Evolutionary conservation across 2,888 invertebrate genomes (phyloP).

Genomic region (Hemaris fuciformis): DNA sequence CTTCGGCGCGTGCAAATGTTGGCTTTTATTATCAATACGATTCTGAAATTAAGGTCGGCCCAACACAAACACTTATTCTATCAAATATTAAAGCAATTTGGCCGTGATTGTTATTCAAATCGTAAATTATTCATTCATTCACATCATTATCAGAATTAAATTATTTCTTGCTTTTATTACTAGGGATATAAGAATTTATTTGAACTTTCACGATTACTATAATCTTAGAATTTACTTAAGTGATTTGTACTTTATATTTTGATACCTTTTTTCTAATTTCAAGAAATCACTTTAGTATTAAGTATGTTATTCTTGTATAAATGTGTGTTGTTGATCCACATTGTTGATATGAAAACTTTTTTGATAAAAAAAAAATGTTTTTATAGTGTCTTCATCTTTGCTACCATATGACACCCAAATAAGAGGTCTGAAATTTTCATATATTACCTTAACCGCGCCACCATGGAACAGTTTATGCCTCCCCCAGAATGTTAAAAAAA

Average conservation of each 20-base stretch:
- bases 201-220: no score
- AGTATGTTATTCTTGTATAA: no score
- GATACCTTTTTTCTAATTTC: not conserved
- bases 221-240: not conserved
- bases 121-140: conserved; percentile 67
- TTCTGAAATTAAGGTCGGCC: not conserved
- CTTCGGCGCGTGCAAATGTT: not conserved
- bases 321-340: no score
- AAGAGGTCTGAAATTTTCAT: no score
- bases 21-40: not conserved
- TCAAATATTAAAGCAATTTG: conserved; percentile 46
- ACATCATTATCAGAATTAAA: conserved; percentile 56
- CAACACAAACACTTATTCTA: not conserved
- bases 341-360: no score
- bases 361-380: no score
- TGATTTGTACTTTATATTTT: not conserved
- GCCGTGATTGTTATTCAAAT: conserved; percentile 67
- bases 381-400: no score
- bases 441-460: no score
- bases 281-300: no score
- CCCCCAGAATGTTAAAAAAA: no score
- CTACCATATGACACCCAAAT: no score
- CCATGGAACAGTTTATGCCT: no score
- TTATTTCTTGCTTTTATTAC: conserved; percentile 40
- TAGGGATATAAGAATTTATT: conserved; percentile 21